Percentiles rank a stretch among this genome's conserved stretches.
Evolutionary conservation across 2,797 vertebrate species (phyloP).

Genomic region (Pitangus sulphuratus): DNA sequence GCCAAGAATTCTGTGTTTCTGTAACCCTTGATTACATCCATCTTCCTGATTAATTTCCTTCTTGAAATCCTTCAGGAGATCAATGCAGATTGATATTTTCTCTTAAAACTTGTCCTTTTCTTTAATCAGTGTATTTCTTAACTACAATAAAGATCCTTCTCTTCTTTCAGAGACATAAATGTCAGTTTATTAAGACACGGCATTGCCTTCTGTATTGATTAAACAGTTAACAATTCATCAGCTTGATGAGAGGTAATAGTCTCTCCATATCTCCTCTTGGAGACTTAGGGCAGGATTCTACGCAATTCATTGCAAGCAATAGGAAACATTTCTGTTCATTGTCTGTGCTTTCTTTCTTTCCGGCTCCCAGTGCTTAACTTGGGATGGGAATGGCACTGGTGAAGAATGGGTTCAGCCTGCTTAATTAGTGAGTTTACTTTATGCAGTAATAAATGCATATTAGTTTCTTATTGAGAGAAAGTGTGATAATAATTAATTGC

Average conservation of each 20-base stretch:
- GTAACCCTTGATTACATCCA: not conserved
- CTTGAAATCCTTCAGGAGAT: conserved; percentile 24
- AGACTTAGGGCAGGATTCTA: not conserved
- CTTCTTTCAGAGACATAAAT: not conserved
- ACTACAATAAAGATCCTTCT: not conserved
- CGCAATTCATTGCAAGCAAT: not conserved
- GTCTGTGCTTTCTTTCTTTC: not conserved
- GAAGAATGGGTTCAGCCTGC: not conserved
- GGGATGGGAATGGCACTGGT: not conserved
- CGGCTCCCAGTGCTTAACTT: not conserved
- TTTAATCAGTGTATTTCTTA: conserved; percentile 39
- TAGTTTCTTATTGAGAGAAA: not conserved
- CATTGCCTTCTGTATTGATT: conserved; percentile 25
- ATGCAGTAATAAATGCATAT: not conserved
- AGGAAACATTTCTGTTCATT: not conserved
- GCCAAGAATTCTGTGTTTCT: not conserved
- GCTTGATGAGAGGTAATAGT: not conserved
- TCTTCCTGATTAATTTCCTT: conserved; percentile 1
- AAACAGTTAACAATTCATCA: conserved; percentile 44
- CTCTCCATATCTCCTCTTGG: not conserved
- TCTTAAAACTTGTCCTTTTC: not conserved
- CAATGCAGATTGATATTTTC: conserved; percentile 39
- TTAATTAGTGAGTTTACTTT: not conserved
- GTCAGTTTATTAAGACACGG: not conserved
- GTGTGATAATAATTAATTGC: not conserved